phyloP scores from a whole-genome alignment of 37 sponge, comb jelly and placozoan genomes.

The Halichondria panicea region DNA sequence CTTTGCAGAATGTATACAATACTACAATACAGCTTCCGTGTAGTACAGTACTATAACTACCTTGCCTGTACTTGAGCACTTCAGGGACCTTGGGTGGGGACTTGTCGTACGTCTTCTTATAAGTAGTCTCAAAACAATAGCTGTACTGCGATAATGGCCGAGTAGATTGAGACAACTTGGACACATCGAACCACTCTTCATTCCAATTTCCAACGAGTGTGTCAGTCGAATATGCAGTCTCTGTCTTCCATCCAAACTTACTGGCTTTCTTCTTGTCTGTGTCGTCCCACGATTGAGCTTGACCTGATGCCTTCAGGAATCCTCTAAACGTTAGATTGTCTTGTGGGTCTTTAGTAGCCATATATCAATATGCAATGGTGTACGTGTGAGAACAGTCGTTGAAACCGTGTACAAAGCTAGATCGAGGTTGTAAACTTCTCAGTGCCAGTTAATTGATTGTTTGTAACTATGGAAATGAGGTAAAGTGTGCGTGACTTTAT shows the following conservation, averaged over 20 bases:
- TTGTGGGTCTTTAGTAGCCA: no score
- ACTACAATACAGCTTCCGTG: no score
- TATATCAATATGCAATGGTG: neutral
- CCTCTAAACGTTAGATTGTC: constrained; percentile 49
- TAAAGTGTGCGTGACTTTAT: no score
- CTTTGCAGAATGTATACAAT: no score
- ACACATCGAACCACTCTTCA: constrained; percentile 84
- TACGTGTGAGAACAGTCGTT: no score
- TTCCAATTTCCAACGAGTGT: constrained; percentile 94
- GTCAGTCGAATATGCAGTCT: constrained; percentile 52
- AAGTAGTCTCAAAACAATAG: constrained; percentile 83
- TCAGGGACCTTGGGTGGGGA: constrained; percentile 30
- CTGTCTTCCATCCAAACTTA: constrained; percentile 69
- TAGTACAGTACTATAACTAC: constrained; percentile 1
- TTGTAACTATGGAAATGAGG: no score
- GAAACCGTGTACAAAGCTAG: no score
- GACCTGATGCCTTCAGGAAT: constrained; percentile 63
- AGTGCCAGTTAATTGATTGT: no score
- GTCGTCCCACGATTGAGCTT: constrained; percentile 58
- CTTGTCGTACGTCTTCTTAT: constrained; percentile 49
- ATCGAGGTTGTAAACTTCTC: no score
- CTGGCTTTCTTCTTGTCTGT: constrained; percentile 35
- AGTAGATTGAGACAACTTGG: constrained; percentile 29
- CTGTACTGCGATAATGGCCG: constrained; percentile 81
- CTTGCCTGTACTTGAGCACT: constrained; percentile 28